phyloP scores from a whole-genome alignment of 2,797 vertebrate genomes.

The Poeciliopsis paucimaculata region DNA sequence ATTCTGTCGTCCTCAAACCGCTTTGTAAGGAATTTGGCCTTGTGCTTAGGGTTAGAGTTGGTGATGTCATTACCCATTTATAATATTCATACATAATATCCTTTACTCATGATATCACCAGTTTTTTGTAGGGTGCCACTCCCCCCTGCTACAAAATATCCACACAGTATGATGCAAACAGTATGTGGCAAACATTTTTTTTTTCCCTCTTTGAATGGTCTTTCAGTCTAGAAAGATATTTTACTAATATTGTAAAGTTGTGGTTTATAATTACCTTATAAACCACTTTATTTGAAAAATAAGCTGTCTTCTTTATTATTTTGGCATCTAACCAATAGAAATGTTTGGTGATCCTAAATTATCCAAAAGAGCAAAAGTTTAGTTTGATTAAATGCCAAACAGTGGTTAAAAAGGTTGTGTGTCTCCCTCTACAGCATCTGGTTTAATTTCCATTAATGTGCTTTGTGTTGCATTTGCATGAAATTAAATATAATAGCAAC shows the following conservation, averaged over 20 bases:
- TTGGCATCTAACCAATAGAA: background rate
- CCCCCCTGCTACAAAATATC: background rate
- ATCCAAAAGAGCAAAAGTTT: background rate
- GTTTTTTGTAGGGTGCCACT: background rate
- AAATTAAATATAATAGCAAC: conserved; percentile 27
- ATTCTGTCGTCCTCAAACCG: background rate
- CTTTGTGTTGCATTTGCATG: conserved; percentile 22
- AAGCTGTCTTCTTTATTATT: background rate
- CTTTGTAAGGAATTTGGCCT: background rate
- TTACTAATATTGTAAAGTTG: background rate
- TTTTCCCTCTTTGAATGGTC: background rate
- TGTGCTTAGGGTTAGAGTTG: background rate
- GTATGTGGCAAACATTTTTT: background rate
- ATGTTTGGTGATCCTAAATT: background rate
- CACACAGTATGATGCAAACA: background rate
- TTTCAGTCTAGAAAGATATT: background rate
- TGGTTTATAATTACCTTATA: background rate
- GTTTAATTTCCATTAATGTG: background rate
- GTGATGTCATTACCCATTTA: background rate
- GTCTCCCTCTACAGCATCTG: background rate
- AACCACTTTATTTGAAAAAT: background rate
- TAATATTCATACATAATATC: background rate
- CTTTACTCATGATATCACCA: background rate
- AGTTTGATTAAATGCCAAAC: background rate
- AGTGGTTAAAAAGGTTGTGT: background rate